These are phyloP conservation scores for Metopolophium dirhodum DNA, from an alignment of 1,140 invertebrate species.

Conservation along the genomic window DNA sequence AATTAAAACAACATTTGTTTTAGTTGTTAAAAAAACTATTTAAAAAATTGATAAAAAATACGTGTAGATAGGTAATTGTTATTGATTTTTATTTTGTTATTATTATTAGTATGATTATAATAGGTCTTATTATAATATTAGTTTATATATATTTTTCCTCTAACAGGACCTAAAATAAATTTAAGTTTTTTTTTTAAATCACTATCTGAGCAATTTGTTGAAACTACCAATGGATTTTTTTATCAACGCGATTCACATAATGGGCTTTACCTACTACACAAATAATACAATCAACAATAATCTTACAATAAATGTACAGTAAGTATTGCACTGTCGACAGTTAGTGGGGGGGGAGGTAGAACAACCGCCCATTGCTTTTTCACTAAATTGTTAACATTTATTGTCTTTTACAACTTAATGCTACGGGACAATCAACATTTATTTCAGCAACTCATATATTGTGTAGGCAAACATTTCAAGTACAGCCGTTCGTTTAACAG, in stretches of 20 bases:
- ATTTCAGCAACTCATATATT: neutral
- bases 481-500: neutral
- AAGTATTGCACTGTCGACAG: neutral
- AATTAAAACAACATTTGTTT: no score
- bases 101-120: no score
- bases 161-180: neutral
- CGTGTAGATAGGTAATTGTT: no score
- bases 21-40: no score
- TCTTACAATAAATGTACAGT: neutral
- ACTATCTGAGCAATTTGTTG: neutral
- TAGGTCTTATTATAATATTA: no score
- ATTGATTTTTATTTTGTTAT: no score
- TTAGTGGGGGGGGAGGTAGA: neutral
- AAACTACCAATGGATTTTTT: neutral
- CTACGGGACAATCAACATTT: neutral
- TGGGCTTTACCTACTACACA: neutral
- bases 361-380: neutral
- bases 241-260: neutral
- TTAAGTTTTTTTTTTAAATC: neutral
- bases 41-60: no score
- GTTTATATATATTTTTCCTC: no score
- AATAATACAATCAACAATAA: neutral
- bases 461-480: neutral
- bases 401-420: neutral
- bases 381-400: neutral